phyloP scores from a whole-genome alignment of 2,888 invertebrate genomes.

The Calephelis perditalis region DNA sequence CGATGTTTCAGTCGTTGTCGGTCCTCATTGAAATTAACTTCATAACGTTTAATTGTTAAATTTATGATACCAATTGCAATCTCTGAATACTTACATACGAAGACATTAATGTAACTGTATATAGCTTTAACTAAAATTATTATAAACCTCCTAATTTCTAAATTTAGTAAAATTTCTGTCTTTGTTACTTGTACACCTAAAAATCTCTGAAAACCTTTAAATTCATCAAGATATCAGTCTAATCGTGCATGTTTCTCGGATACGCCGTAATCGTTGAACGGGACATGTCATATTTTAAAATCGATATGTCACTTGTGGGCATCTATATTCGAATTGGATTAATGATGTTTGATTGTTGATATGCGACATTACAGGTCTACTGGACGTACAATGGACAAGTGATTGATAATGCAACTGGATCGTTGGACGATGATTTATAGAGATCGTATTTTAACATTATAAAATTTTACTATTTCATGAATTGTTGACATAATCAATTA shows the following conservation, averaged over 20 bases:
- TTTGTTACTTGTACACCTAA: no score
- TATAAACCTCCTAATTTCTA: no score
- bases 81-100: no score
- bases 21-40: no score
- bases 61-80: no score
- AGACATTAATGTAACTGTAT: no score
- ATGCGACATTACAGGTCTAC: constrained; percentile 47
- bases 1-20: no score
- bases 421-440: constrained; percentile 16
- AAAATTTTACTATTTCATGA: constrained; percentile 11
- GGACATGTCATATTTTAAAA: constrained; percentile 29
- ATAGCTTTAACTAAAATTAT: no score
- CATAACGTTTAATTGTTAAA: no score
- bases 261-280: constrained; percentile 19
- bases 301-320: constrained; percentile 28
- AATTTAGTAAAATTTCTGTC: no score
- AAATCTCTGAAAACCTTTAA: neutral
- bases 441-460: constrained; percentile 6
- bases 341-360: constrained; percentile 50
- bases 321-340: constrained; percentile 40
- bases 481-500: constrained; percentile 17
- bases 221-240: constrained; percentile 5
- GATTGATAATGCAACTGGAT: constrained; percentile 31
- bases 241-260: constrained; percentile 11
- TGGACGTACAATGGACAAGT: constrained; percentile 27